Conservation (phyloP, 1,140 invertebrate species). For the Cydia amplana region DNA sequence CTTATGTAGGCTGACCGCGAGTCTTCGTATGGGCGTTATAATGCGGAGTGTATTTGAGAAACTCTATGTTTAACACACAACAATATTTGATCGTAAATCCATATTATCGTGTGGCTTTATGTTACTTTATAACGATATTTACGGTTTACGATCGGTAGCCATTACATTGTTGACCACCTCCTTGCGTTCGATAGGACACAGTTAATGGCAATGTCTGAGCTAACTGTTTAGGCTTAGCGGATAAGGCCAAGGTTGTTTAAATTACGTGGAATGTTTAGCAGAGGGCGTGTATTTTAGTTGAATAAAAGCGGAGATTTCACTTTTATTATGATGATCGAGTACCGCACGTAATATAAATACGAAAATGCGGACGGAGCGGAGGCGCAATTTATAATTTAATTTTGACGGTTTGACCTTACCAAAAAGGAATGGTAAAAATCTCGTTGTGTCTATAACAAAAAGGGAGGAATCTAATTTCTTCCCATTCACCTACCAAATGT, state of each 20-base stretch:
- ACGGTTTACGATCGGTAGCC: conserved; percentile 37
- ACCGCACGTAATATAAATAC: no score
- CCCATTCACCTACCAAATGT: no score
- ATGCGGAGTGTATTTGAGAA: background rate
- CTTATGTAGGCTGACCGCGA: no score
- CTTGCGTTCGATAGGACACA: conserved; percentile 11
- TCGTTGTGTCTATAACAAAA: no score
- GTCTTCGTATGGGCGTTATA: background rate
- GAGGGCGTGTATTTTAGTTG: background rate
- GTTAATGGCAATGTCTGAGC: background rate
- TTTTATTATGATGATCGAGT: no score
- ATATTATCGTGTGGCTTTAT: conserved; percentile 44
- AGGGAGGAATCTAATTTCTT: no score
- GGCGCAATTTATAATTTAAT: no score
- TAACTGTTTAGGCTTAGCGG: background rate
- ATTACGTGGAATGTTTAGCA: background rate
- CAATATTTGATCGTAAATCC: conserved; percentile 49
- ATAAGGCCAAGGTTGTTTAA: conserved; percentile 1
- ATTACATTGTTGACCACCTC: conserved; percentile 30
- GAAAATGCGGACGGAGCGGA: no score
- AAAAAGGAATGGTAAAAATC: no score
- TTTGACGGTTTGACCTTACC: no score
- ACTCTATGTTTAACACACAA: conserved; percentile 40
- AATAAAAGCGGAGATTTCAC: background rate
- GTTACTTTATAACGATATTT: conserved; percentile 44